Base-by-base conservation (phyloP, 2,797 vertebrate genomes). In the Crotalus adamanteus region DNA sequence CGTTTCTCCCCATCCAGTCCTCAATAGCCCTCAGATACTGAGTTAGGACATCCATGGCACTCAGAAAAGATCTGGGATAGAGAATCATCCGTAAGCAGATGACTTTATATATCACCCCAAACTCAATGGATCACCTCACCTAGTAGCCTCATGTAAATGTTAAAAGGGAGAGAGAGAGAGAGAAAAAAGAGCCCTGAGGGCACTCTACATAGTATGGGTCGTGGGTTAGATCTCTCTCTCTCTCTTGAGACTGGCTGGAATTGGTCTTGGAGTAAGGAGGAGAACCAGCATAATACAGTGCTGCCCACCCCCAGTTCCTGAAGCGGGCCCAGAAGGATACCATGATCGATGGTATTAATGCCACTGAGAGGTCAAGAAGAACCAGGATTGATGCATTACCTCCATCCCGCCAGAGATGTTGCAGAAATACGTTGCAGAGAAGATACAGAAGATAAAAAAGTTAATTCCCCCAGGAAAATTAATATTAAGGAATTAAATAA, bases 401-500 rank as follows among this genome's bases (percentile, higher is more conserved):
- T 69, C 63, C 63, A n/a, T 69, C 63, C n/a, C 6, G 65, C 65
- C 65, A 73, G 65, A 73, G 65, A 73, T 73, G 65, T 73, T 73
- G 65, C n/a, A 73, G n/a, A 73, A 73, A 86, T 90, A 51, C 28
- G 1, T 4, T 63, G 88, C 51, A 57, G 60, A 18, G 51, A 92
- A 90, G 60, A 42, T 65, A 63, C 31, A n/a, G 31, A 63, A n/a
- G 31, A 83, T 83, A 47, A 47, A 83, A 25, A 47, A 47, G 37
- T 78, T 28, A 90, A 90, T 57, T 65, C 31, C 59, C 31, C 11
- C 22, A 90, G 86, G 31, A 86, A 90, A 86, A 92, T 90, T 61
- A 83, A 87, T 60, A 87, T n/a, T 61, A 60, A 78, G 55, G 92
- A 90, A 59, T 92, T 93, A 91, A 92, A 57, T 94, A 90, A 94